These are phyloP conservation scores for Lucifuga dentata DNA, from an alignment of 2,113 vertebrate species.

Conservation along the genomic window DNA sequence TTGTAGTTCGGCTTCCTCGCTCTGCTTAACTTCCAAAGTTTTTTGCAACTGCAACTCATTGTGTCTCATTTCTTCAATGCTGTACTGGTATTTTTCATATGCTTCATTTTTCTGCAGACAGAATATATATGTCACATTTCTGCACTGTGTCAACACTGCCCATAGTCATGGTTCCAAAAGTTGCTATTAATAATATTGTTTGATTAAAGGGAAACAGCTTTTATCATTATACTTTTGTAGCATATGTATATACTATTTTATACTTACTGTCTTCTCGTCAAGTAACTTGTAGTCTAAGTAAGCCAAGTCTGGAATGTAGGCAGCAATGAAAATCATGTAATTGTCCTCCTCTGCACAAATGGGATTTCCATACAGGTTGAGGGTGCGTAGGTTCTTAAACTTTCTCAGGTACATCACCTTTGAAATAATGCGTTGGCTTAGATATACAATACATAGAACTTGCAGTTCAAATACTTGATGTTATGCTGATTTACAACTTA, in stretches of 20 bases:
- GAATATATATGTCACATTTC: too few species aligned
- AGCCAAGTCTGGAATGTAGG: constrained; percentile 86
- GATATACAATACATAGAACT: neutral
- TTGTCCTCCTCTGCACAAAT: constrained; percentile 74
- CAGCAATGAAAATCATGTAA: constrained; percentile 83
- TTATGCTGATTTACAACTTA: too few species aligned
- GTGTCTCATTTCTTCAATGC: constrained; percentile 73
- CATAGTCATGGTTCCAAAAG: neutral
- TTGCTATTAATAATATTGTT: neutral
- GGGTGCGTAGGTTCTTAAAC: constrained; percentile 81
- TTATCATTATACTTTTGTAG: neutral
- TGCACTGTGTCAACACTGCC: neutral
- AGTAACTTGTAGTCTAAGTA: constrained; percentile 88
- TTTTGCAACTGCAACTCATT: constrained; percentile 72
- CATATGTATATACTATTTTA: neutral
- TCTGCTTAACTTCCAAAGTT: constrained; percentile 61
- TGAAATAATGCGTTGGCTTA: constrained; percentile 17
- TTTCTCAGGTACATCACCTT: constrained; percentile 89
- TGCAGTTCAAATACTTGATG: neutral
- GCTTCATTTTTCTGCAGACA: constrained; percentile 82
- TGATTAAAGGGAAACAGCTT: neutral
- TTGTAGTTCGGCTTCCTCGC: constrained; percentile 75
- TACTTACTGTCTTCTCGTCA: constrained; percentile 82
- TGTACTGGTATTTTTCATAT: constrained; percentile 72
- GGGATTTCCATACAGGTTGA: constrained; percentile 89